Conservation (phyloP, 2,113 vertebrate species). For the Rhynchopsitta pachyrhyncha region DNA sequence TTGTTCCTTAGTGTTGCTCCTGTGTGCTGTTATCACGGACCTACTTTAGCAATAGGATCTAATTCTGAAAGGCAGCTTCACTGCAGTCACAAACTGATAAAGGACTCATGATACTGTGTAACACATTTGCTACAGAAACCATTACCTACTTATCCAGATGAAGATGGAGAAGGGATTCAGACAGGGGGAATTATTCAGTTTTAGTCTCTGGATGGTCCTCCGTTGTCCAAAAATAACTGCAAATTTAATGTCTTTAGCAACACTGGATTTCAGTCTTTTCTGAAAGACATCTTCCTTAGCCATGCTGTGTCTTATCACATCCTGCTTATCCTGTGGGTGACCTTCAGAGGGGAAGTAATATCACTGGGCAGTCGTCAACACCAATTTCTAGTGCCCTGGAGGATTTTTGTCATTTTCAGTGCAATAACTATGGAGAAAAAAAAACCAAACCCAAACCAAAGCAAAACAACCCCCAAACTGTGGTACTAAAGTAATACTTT, state of each 20-base stretch:
- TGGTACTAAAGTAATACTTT: not conserved
- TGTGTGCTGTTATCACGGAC: not conserved
- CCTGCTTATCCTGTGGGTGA: not conserved
- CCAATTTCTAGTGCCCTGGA: not conserved
- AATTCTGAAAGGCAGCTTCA: not conserved
- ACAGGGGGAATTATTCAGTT: not conserved
- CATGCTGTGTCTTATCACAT: not conserved
- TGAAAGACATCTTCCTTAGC: not conserved
- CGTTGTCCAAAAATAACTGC: not conserved
- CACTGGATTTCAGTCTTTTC: not conserved
- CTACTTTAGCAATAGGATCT: not conserved
- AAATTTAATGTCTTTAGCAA: not conserved
- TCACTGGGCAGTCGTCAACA: not conserved
- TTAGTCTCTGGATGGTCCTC: not conserved
- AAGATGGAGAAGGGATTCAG: not conserved
- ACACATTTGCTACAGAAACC: not conserved
- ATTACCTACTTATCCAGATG: not conserved
- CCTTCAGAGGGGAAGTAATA: not conserved
- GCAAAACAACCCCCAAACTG: fast-evolving
- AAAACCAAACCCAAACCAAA: no score
- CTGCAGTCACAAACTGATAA: not conserved
- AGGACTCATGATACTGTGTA: not conserved
- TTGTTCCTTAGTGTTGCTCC: not conserved
- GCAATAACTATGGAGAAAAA: not conserved
- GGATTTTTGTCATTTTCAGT: not conserved